Percentiles rank a stretch among this genome's conserved stretches.
These are phyloP conservation scores for Medauroidea extradentata DNA, from an alignment of 1,140 invertebrate genomes.

Conservation along the genomic window DNA sequence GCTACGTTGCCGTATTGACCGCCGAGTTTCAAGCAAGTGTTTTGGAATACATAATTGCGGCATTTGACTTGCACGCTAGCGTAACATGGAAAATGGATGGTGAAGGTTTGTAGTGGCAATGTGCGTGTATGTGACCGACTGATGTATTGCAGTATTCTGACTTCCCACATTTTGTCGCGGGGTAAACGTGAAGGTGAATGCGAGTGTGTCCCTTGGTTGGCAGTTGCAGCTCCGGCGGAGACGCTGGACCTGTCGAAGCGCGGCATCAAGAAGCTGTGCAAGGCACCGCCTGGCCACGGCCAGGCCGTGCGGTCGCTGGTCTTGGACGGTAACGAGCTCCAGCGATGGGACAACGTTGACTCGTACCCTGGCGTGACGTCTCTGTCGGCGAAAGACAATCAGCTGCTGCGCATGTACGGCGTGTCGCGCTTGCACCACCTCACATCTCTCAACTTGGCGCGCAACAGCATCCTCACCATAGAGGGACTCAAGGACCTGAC, in stretches of 20 bases:
- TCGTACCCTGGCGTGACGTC: conserved; percentile 70
- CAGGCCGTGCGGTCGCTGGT: conserved; percentile 65
- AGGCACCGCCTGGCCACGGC: conserved; percentile 31
- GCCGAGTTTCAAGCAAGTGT: no score
- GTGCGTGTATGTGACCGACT: no score
- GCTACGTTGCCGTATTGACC: no score
- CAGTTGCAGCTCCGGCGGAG: conserved; percentile 30
- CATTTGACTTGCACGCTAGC: no score
- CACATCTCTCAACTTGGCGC: conserved; percentile 74
- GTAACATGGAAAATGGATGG: no score
- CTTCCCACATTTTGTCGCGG: no score
- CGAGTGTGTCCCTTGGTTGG: neutral
- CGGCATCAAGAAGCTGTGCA: conserved; percentile 43
- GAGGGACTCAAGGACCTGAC: conserved; percentile 82
- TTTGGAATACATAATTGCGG: no score
- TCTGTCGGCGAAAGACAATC: conserved; percentile 80
- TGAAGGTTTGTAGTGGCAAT: neutral
- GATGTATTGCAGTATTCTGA: no score
- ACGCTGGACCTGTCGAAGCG: conserved; percentile 43
- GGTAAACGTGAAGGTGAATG: neutral
- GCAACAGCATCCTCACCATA: conserved; percentile 83
- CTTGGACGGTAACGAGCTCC: conserved; percentile 81
- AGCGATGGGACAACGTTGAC: conserved; percentile 81
- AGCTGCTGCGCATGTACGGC: conserved; percentile 80
- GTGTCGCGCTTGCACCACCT: conserved; percentile 73